Conservation (phyloP, 2,113 vertebrate species). For the Columba livia region DNA sequence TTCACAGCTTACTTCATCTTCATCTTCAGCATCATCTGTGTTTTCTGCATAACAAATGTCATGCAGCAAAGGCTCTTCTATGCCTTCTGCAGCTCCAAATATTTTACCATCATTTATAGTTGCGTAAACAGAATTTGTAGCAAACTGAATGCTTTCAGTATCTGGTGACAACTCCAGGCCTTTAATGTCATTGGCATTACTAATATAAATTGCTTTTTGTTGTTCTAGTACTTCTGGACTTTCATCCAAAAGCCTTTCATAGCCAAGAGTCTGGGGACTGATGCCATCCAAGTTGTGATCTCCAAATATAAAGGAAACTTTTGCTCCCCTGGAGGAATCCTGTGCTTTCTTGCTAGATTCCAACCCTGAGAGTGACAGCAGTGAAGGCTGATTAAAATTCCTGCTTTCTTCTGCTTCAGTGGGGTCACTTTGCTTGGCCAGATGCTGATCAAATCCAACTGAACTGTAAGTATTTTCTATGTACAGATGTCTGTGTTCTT, state of each 20-base stretch:
- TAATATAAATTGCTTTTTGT: conserved; percentile 84
- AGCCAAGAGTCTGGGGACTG: conserved; percentile 90
- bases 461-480: conserved; percentile 84
- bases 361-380: conserved; percentile 82
- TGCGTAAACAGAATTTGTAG: conserved; percentile 87
- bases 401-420: conserved; percentile 81
- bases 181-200: conserved; percentile 89
- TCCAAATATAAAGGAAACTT: conserved; percentile 98
- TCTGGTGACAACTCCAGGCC: conserved; percentile 86
- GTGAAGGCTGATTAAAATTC: conserved; percentile 80
- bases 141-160: conserved; percentile 86
- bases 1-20: conserved; percentile 97
- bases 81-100: conserved; percentile 86
- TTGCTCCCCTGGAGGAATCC: conserved; percentile 89
- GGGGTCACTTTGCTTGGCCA: conserved; percentile 77
- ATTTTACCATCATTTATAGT: conserved; percentile 90
- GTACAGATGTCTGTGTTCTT: conserved; percentile 85
- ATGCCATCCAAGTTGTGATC: conserved; percentile 87
- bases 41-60: conserved; percentile 98
- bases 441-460: conserved; percentile 77
- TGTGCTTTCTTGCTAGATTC: conserved; percentile 83
- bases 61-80: conserved; percentile 93
- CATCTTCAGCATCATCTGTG: conserved; percentile 93
- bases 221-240: conserved; percentile 88
- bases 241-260: conserved; percentile 93